phyloP scores from a whole-genome alignment of 2,888 invertebrate species.

The Sepiola atlantica region DNA sequence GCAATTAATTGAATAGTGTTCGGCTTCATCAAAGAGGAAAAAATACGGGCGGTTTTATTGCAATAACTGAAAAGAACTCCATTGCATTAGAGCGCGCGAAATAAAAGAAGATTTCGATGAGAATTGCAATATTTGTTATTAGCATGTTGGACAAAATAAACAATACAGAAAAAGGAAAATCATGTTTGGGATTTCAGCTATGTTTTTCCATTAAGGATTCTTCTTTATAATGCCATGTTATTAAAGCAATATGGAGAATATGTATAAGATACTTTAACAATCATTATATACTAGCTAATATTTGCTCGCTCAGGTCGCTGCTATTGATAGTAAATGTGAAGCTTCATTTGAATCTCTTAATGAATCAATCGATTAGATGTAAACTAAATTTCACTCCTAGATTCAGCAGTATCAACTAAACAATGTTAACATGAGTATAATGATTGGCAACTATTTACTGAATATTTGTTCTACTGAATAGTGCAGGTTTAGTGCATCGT shows the following conservation, averaged over 20 bases:
- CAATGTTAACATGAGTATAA: too few relatives aligned
- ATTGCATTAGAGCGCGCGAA: neutral
- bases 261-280: neutral
- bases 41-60: neutral
- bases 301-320: too few relatives aligned
- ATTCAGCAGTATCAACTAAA: too few relatives aligned
- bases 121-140: neutral
- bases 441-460: too few relatives aligned
- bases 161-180: neutral
- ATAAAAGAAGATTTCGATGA: neutral
- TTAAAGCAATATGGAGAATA: neutral
- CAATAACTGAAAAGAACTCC: neutral
- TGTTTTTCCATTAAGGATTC: neutral
- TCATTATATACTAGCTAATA: too few relatives aligned
- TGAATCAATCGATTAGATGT: too few relatives aligned
- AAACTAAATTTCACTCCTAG: too few relatives aligned
- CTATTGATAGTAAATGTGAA: too few relatives aligned
- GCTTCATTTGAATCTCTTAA: too few relatives aligned
- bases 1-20: neutral
- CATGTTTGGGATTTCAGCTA: neutral
- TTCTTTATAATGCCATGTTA: neutral
- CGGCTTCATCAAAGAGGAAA: neutral
- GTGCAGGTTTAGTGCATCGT: too few relatives aligned
- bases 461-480: too few relatives aligned
- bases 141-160: neutral